Conservation (phyloP, 2,888 invertebrate species). For the Hypselothyrea guttata region DNA sequence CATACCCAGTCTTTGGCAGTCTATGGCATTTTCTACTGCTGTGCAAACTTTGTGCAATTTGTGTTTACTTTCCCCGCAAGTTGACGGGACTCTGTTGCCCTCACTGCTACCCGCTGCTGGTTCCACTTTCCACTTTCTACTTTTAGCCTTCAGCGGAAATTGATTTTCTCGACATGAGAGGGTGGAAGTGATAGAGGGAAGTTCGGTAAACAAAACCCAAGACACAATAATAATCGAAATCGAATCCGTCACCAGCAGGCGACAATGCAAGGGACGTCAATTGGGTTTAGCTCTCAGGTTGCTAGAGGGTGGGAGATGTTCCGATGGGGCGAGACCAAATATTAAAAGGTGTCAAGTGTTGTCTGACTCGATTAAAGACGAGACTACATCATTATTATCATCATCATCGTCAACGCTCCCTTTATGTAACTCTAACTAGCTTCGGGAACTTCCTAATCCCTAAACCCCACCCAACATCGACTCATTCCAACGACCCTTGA, state of each 20-base stretch:
- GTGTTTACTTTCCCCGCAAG: slow-evolving; percentile 56
- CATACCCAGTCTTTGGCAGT: not conserved
- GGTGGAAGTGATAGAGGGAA: slow-evolving; percentile 2
- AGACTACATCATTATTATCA: slow-evolving; percentile 25
- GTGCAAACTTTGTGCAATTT: slow-evolving; percentile 58
- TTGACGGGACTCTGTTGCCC: slow-evolving; percentile 21
- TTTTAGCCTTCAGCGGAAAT: slow-evolving; percentile 62
- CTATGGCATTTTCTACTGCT: slow-evolving; percentile 30
- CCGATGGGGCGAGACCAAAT: slow-evolving; percentile 13
- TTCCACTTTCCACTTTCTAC: slow-evolving; percentile 19
- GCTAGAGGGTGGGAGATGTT: slow-evolving; percentile 11
- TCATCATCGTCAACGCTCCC: slow-evolving; percentile 21
- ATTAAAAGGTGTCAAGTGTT: slow-evolving; percentile 70
- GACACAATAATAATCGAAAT: slow-evolving; percentile 70
- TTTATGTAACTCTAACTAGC: slow-evolving; percentile 39
- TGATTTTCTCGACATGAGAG: slow-evolving; percentile 52
- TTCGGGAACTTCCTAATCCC: slow-evolving; percentile 18
- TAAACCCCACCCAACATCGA: slow-evolving; percentile 4
- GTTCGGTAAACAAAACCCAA: slow-evolving; percentile 65
- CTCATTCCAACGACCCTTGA: slow-evolving; percentile 13
- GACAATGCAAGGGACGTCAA: slow-evolving; percentile 40
- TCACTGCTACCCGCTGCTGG: not conserved
- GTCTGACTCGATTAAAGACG: slow-evolving; percentile 44
- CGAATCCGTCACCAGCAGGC: slow-evolving; percentile 66
- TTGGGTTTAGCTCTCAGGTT: slow-evolving; percentile 25